Conservation (phyloP, 92 coral and sea anemone species). For the Phenganax subtilis region DNA sequence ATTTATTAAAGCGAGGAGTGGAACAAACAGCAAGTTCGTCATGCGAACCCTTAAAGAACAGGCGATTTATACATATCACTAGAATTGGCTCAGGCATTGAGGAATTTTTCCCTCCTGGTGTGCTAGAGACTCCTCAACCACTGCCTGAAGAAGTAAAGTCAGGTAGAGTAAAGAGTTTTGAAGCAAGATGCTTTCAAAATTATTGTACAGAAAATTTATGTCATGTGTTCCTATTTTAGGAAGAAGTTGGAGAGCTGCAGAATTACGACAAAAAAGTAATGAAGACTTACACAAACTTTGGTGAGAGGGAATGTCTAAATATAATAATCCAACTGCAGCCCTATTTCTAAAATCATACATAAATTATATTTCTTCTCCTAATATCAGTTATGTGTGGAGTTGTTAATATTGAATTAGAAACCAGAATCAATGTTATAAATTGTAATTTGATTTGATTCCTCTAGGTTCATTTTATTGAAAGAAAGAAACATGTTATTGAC, state of each 20-base stretch:
- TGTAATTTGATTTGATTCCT: background rate
- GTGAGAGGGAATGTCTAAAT: conserved; percentile 36
- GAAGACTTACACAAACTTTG: conserved; percentile 91
- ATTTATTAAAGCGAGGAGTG: conserved; percentile 11
- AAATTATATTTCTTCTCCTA: background rate
- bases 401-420: too few species aligned
- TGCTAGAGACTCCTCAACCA: conserved; percentile 69
- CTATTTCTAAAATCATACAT: background rate
- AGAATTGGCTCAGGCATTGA: conserved; percentile 56
- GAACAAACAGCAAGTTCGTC: background rate
- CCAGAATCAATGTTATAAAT: too few species aligned
- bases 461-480: conserved; percentile 80
- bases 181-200: background rate
- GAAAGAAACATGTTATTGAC: conserved; percentile 91
- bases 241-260: conserved; percentile 92
- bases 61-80: background rate
- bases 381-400: background rate
- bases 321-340: background rate
- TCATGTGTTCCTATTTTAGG: conserved; percentile 42
- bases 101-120: conserved; percentile 90
- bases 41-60: too few species aligned
- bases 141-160: conserved; percentile 80
- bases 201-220: background rate
- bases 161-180: conserved; percentile 46
- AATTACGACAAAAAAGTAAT: conserved; percentile 76